A percentile compares a stretch with the other conserved stretches of the same genome.
Evolutionary conservation across 30 jellyfish, hydroid and myxozoan species (phyloP).

Genomic region (Clytia hemisphaerica): DNA sequence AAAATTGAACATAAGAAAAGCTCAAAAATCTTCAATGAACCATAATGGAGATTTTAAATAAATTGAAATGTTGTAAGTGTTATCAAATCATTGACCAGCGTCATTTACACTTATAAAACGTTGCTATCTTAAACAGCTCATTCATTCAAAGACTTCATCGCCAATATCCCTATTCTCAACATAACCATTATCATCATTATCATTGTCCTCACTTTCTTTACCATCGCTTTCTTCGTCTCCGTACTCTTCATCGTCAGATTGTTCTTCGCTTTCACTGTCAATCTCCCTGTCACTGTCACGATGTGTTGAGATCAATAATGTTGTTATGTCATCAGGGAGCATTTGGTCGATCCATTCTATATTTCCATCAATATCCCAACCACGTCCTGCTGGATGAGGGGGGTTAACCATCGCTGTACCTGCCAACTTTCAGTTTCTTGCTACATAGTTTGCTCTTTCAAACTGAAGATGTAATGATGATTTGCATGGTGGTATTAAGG

Average conservation of each 20-base stretch:
- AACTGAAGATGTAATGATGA: neutral
- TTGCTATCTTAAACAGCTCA: too few relatives aligned
- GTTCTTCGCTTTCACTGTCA: neutral
- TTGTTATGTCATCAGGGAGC: neutral
- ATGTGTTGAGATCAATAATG: too few relatives aligned
- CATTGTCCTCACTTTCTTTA: neutral
- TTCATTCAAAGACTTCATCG: too few relatives aligned
- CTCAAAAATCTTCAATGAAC: too few relatives aligned
- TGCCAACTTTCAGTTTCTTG: neutral
- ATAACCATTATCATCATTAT: too few relatives aligned
- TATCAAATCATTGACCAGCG: too few relatives aligned
- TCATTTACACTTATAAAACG: too few relatives aligned
- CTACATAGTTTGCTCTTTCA: neutral
- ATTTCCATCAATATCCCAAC: neutral
- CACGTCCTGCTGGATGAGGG: neutral
- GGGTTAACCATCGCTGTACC: neutral
- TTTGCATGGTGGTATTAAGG: neutral
- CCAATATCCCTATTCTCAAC: too few relatives aligned
- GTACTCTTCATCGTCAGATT: neutral
- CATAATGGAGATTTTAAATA: too few relatives aligned
- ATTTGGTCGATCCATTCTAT: neutral
- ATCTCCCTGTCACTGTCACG: too few relatives aligned
- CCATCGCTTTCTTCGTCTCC: neutral
- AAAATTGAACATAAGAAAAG: too few relatives aligned
- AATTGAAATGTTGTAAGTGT: too few relatives aligned